Evolutionary conservation across 2,113 vertebrate genomes (phyloP).

Genomic region (Aphyosemion australe): DNA sequence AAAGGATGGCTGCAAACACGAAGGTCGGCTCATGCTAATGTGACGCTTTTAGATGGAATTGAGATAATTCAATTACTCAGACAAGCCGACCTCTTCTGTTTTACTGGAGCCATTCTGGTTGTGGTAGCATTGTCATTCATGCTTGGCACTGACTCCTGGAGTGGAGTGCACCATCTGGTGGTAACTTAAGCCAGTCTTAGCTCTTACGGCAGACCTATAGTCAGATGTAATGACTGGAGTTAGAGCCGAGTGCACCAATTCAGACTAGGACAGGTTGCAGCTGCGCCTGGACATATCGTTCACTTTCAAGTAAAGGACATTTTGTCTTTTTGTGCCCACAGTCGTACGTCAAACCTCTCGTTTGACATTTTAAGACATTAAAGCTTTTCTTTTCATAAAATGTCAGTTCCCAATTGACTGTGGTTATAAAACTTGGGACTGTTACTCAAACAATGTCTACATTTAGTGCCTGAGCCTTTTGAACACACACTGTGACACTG

Average conservation of each 20-base stretch:
- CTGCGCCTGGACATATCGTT: too few species aligned
- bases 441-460: neutral
- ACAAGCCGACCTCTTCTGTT: neutral
- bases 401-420: conserved; percentile 8
- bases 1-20: neutral
- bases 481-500: neutral
- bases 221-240: too few species aligned
- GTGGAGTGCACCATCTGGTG: too few species aligned
- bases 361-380: conserved; percentile 9
- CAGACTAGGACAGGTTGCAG: too few species aligned
- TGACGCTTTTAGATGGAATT: neutral
- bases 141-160: conserved; percentile 7
- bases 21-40: neutral
- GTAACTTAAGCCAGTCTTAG: too few species aligned
- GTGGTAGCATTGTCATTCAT: neutral
- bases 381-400: conserved; percentile 19
- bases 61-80: conserved; percentile 6
- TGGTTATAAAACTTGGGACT: conserved; percentile 10
- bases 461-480: neutral
- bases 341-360: neutral
- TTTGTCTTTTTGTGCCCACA: neutral
- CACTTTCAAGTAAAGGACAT: neutral
- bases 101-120: neutral
- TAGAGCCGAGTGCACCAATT: too few species aligned
- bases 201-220: too few species aligned